These are phyloP conservation scores for Echinometra lucunter DNA, from an alignment of 53 echinoderm and acorn worm genomes.

Conservation along the genomic window DNA sequence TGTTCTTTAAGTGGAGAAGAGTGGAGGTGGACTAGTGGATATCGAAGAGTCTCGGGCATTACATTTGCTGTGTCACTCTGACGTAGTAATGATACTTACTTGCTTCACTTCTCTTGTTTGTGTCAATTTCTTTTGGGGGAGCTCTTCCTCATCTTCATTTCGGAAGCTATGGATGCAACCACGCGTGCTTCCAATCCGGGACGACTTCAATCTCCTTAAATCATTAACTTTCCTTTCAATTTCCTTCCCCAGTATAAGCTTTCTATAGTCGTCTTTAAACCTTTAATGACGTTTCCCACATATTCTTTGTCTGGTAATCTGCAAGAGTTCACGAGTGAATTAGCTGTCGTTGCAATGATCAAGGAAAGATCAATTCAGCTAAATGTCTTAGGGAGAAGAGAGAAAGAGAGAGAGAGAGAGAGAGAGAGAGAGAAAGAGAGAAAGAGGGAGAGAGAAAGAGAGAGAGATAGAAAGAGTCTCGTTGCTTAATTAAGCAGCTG, in stretches of 20 bases:
- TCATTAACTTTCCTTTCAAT: conserved; percentile 7
- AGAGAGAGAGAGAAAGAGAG: too few species aligned
- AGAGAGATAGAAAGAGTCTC: not conserved
- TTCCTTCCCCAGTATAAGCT: not conserved
- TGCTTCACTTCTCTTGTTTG: not conserved
- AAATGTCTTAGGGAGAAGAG: too few species aligned
- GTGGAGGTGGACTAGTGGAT: too few species aligned
- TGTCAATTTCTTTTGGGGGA: not conserved
- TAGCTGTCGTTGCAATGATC: not conserved
- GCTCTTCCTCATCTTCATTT: not conserved
- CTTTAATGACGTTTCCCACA: conserved; percentile 16
- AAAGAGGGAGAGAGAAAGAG: not conserved
- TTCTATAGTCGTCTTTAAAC: not conserved
- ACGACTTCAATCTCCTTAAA: not conserved
- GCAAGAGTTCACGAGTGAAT: conserved; percentile 21
- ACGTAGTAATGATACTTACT: not conserved
- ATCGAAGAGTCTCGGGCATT: too few species aligned
- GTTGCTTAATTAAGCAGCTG: not conserved
- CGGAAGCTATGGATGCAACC: not conserved
- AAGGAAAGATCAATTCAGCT: not conserved
- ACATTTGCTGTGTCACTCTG: not conserved
- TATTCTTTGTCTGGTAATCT: conserved; percentile 30
- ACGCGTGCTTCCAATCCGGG: not conserved
- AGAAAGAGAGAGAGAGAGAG: too few species aligned
- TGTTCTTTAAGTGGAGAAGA: too few species aligned